A percentile compares a stretch with the other conserved stretches of the same genome.
These are phyloP conservation scores for Conchocele bisecta DNA, from an alignment of 2,888 invertebrate species.

Conservation along the genomic window DNA sequence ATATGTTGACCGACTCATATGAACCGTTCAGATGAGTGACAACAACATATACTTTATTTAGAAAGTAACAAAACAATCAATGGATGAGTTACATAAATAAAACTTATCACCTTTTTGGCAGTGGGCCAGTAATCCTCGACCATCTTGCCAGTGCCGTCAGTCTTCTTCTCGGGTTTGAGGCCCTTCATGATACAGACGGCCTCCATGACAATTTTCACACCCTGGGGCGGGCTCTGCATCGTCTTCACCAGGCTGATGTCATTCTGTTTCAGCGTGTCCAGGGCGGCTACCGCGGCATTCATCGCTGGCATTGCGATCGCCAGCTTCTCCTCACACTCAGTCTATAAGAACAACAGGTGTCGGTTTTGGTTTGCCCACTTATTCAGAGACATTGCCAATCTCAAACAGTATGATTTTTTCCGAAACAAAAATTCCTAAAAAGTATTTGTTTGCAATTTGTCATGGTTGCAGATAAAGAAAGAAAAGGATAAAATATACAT, in stretches of 20 bases:
- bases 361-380: too few relatives aligned
- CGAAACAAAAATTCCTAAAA: too few relatives aligned
- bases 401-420: too few relatives aligned
- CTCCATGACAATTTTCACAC: constrained; percentile 82
- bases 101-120: constrained; percentile 76
- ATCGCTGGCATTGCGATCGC: constrained; percentile 82
- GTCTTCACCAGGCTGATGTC: constrained; percentile 82
- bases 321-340: constrained; percentile 81
- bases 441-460: too few relatives aligned
- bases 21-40: too few relatives aligned
- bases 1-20: too few relatives aligned
- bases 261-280: constrained; percentile 82
- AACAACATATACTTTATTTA: too few relatives aligned
- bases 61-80: neutral
- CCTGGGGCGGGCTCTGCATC: constrained; percentile 80
- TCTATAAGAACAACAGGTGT: constrained; percentile 67
- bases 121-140: constrained; percentile 81
- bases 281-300: constrained; percentile 80
- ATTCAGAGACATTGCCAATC: too few relatives aligned
- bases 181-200: constrained; percentile 82
- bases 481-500: too few relatives aligned
- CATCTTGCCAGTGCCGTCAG: constrained; percentile 76
- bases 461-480: too few relatives aligned
- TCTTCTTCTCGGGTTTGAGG: constrained; percentile 79
- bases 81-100: neutral